Base-by-base conservation (phyloP, 1,140 invertebrate species). In the Tetranychus urticae region DNA sequence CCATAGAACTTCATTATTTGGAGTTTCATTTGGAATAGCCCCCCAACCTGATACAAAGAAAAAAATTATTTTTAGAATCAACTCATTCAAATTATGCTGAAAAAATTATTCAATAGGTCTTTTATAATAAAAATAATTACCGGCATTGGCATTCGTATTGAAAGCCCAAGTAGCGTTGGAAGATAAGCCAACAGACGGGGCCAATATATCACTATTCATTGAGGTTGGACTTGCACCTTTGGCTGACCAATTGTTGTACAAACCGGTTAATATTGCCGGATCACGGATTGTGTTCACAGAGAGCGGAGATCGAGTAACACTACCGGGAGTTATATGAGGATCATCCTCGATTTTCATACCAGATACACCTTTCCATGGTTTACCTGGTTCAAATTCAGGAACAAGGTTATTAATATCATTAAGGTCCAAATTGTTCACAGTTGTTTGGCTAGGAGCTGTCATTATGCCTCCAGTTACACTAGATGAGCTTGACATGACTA, bases 291-390 rank as follows among this genome's bases (percentile, higher is more conserved):
- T 52, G 31, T 33, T 52, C 61, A 59, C 61, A 33, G 82, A 90
- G 63, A 89, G 77, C 64, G 84, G 85, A 65, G 87, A 91, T 66
- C 87, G 82, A 61, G 86, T 85, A 61, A 93, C 86, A 56, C 88
- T 92, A 45, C 91, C 91, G 34, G 92, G 91, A 61, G 91, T 96
- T 70, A 97, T 87, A 68, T 84, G 89, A 59, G 91, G 92, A 76
- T 97, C 92, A 74, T 97, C 91, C 76, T 96, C 91, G 65, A 93
- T 88, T 74, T 94, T 94, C 75, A 90, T 85, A 77, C 88, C 84
- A 69, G 83, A 82, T 69, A 70, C 64, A 52, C 86, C 86, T 82
- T 90, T 90, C 90, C 90, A 96, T 61, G 88, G 90, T 72, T 96
- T 94, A 67, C 92, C 92, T 63, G 92, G 92, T 72, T 96, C 88